Base-by-base conservation (phyloP, 2,113 vertebrate genomes). In the Stigmatopora nigra region DNA sequence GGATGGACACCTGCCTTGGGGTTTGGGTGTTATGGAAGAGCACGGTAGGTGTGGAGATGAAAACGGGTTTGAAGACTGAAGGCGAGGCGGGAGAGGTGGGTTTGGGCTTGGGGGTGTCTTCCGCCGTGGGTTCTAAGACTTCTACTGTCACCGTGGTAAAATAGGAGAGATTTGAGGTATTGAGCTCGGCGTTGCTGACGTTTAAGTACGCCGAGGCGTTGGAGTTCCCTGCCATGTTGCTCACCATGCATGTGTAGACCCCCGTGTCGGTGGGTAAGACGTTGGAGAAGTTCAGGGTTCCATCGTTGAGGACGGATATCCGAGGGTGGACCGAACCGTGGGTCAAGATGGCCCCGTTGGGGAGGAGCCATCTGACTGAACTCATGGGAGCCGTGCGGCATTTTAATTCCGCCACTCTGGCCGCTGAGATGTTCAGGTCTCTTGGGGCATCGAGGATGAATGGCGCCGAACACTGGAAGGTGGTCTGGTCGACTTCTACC, bases 181-280 rank as follows among this genome's bases (percentile, higher is more conserved):
- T 98, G 83, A 98, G 93, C 88, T 98, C 95, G 10, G 94, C 95
- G 61, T 93, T 93, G 85, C 93, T 98, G 73, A 98, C 95, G 2
- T 98, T 98, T 83, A 99, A 89, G 89, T 94, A 98, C 84, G 97
- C 96, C 49, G 97, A 98, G 71, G 97, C 95, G 0, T 97, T 98
- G 69, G 97, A 94, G 85, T 96, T 95, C 38, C 97, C 97, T 7
- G 95, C 97, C 92, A 96, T 93, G 17, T 99, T 99, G 82, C 95
- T 94, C 78, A 98, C 96, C 94, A 97, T 98, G 89, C 97, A 99
- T 48, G 95, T 98, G 84, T 99, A 98, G 0, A 94, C 69, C 12
- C 97, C 97, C 0, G 94, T 98, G 87, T 99, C 97, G 8, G 83
- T 89, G 1, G 93, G 80, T 77, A 98, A 76, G 69, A 99, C 94